phyloP scores from a whole-genome alignment of 1,140 invertebrate genomes.

The Drosophila novamexicana region DNA sequence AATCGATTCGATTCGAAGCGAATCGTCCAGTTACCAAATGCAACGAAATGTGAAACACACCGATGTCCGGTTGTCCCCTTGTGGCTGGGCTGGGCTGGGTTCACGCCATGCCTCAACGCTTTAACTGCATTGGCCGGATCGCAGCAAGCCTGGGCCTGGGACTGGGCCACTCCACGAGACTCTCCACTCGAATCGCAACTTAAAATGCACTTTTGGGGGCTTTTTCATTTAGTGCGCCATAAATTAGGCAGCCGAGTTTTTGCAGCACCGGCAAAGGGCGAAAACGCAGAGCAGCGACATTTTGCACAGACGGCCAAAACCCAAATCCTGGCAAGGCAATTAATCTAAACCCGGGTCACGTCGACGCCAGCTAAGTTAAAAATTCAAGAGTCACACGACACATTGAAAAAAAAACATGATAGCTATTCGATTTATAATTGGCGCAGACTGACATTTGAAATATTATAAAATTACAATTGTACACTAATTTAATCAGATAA shows the following conservation, averaged over 20 bases:
- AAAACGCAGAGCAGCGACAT: slow-evolving; percentile 35
- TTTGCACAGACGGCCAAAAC: slow-evolving; percentile 24
- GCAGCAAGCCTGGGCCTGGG: neutral
- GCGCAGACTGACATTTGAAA: neutral
- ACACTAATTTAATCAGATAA: neutral
- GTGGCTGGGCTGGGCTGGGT: slow-evolving; percentile 13
- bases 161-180: slow-evolving; percentile 11
- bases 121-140: slow-evolving; percentile 39
- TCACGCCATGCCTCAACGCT: slow-evolving; percentile 51
- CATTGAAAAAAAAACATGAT: neutral
- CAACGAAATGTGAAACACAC: slow-evolving; percentile 48
- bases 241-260: slow-evolving; percentile 59
- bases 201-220: slow-evolving; percentile 63
- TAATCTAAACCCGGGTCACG: slow-evolving; percentile 50
- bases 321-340: slow-evolving; percentile 47
- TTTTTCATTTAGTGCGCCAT: slow-evolving; percentile 66
- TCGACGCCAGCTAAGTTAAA: slow-evolving; percentile 44
- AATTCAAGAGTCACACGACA: slow-evolving; percentile 39
- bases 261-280: slow-evolving; percentile 28
- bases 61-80: neutral
- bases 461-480: neutral
- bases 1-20: slow-evolving; percentile 18
- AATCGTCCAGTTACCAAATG: slow-evolving; percentile 41
- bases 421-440: slow-evolving; percentile 31
- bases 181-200: slow-evolving; percentile 45